Evolutionary conservation across 2,797 vertebrate species (phyloP).

Genomic region (Notamacropus eugenii): DNA sequence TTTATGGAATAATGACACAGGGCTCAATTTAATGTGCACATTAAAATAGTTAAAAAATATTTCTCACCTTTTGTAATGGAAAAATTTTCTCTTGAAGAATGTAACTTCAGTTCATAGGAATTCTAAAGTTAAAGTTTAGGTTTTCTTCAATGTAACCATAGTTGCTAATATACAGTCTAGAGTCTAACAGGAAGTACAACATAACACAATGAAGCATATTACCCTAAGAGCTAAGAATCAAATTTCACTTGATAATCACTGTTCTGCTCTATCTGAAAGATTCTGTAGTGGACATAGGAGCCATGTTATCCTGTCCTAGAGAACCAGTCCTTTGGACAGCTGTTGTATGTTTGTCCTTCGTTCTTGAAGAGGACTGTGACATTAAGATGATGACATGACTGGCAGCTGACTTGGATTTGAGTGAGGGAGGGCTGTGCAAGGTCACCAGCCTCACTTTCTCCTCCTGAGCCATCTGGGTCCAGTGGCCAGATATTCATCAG

Average conservation of each 20-base stretch:
- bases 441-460: too few species aligned
- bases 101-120: not conserved
- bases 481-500: too few species aligned
- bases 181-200: not conserved
- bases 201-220: not conserved
- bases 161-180: not conserved
- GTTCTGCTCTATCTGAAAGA: constrained; percentile 29
- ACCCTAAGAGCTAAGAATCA: not conserved
- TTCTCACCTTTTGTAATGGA: constrained; percentile 12
- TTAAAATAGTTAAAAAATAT: constrained; percentile 37
- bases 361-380: too few species aligned
- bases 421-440: too few species aligned
- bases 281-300: not conserved
- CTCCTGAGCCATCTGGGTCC: too few species aligned
- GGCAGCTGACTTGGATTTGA: too few species aligned
- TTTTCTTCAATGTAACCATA: not conserved
- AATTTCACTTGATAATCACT: not conserved
- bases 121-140: not conserved
- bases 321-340: not conserved
- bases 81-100: constrained; percentile 42
- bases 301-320: not conserved
- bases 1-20: not conserved
- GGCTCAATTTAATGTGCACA: not conserved
- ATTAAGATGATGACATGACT: too few species aligned
- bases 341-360: not conserved